Conservation (phyloP, 2,113 vertebrate genomes). For the Amazona vittata region DNA sequence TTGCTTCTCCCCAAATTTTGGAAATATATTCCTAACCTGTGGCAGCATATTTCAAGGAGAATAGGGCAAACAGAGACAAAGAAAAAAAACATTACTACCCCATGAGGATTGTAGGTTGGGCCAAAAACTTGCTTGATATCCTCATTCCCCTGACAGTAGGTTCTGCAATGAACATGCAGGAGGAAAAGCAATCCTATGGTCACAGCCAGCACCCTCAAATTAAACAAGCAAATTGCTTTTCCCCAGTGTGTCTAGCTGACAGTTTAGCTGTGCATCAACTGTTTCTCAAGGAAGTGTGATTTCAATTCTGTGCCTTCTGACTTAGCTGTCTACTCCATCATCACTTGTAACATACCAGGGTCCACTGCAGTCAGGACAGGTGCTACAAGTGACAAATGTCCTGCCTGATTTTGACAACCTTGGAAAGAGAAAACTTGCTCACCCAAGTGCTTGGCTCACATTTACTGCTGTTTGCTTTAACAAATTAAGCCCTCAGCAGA, state of each 20-base stretch:
- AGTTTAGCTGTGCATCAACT: background rate
- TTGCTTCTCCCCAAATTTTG: background rate
- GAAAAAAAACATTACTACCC: background rate
- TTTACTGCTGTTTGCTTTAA: background rate
- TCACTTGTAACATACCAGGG: background rate
- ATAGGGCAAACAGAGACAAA: background rate
- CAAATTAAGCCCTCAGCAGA: background rate
- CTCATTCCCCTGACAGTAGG: background rate
- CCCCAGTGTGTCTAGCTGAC: background rate
- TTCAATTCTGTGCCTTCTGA: background rate
- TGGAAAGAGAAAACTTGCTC: background rate
- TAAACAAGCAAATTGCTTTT: background rate
- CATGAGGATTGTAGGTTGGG: background rate
- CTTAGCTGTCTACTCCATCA: background rate
- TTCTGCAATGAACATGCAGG: background rate
- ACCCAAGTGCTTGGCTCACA: background rate
- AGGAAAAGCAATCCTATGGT: background rate
- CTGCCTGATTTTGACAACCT: background rate
- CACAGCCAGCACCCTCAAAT: background rate
- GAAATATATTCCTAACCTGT: background rate
- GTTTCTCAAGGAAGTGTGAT: background rate
- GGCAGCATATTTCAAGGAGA: background rate
- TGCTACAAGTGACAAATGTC: background rate
- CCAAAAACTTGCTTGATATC: background rate
- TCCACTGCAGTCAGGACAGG: background rate